Percentiles rank a stretch among this genome's conserved stretches.
Conservation (phyloP, 2,797 vertebrate species). For the Danio aesculapii region DNA sequence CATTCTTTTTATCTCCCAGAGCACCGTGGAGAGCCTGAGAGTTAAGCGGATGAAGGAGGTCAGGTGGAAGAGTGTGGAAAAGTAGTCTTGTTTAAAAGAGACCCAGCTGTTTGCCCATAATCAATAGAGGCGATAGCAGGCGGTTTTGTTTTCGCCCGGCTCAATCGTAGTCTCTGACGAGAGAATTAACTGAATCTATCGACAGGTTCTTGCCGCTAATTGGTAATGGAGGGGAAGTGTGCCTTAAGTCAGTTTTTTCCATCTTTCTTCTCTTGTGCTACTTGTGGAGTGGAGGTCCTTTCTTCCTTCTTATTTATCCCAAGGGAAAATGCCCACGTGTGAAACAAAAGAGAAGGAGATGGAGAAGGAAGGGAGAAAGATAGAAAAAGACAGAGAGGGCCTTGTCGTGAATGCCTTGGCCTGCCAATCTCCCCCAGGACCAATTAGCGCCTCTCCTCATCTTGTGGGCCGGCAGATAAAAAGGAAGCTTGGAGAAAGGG, state of each 20-base stretch:
- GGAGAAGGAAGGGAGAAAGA: conserved; percentile 53
- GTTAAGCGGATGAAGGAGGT: conserved; percentile 54
- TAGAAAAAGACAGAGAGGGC: conserved; percentile 74
- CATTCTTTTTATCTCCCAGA: conserved; percentile 85
- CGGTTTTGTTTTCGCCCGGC: conserved; percentile 39
- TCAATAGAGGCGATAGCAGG: conserved; percentile 74
- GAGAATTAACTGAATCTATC: conserved; percentile 51
- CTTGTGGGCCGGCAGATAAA: conserved; percentile 93
- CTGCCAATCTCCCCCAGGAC: conserved; percentile 92
- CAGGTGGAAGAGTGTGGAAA: conserved; percentile 61
- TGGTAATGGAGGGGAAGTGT: conserved; percentile 52
- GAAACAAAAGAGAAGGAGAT: conserved; percentile 80
- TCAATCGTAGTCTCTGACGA: conserved; percentile 15
- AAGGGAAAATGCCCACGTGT: conserved; percentile 86
- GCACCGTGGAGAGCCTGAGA: conserved; percentile 54
- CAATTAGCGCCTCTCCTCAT: conserved; percentile 94
- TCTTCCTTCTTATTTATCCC: conserved; percentile 87
- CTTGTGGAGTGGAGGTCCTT: conserved; percentile 80
- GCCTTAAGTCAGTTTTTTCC: conserved; percentile 48
- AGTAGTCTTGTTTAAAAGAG: conserved; percentile 65
- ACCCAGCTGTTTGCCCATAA: conserved; percentile 64
- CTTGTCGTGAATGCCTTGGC: conserved; percentile 85
- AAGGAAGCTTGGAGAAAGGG: conserved; percentile 79
- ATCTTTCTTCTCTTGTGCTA: conserved; percentile 67
- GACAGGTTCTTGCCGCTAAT: conserved; percentile 50